A percentile compares a stretch with the other conserved stretches of the same genome.
These are phyloP conservation scores for Camelus dromedarius DNA, from an alignment of 2,113 vertebrate species.

Conservation along the genomic window DNA sequence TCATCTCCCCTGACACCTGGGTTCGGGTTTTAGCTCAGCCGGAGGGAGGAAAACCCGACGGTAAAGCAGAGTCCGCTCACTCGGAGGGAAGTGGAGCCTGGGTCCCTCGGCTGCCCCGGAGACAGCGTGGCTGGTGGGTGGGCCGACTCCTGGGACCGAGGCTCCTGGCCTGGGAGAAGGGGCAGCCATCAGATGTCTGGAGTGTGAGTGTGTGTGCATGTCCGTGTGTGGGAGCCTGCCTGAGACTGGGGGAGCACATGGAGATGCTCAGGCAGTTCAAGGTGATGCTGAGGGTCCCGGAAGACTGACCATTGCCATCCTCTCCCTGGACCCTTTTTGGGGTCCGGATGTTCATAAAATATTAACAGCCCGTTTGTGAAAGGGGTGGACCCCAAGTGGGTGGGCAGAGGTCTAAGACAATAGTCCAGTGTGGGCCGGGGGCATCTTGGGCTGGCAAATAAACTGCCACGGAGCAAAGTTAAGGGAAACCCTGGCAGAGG, in stretches of 20 bases:
- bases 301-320: neutral
- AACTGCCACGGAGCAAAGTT: neutral
- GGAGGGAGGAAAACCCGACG: neutral
- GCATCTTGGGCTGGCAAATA: fast-evolving
- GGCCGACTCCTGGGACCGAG: neutral
- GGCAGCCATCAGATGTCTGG: neutral
- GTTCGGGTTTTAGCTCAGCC: fast-evolving
- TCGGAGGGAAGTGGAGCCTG: neutral
- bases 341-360: neutral
- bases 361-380: neutral
- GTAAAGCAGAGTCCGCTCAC: neutral
- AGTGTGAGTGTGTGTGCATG: neutral
- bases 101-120: neutral
- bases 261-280: neutral
- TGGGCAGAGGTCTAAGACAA: neutral
- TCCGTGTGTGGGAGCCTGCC: neutral
- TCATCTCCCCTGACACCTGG: neutral
- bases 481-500: too few relatives aligned
- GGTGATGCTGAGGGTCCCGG: neutral
- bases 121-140: neutral
- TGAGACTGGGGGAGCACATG: neutral
- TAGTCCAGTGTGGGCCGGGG: neutral
- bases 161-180: neutral
- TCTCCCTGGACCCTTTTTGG: neutral
- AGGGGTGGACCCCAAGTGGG: neutral